Evolutionary conservation across 2,888 invertebrate species (phyloP).

Genomic region (Bellardia bayeri): DNA sequence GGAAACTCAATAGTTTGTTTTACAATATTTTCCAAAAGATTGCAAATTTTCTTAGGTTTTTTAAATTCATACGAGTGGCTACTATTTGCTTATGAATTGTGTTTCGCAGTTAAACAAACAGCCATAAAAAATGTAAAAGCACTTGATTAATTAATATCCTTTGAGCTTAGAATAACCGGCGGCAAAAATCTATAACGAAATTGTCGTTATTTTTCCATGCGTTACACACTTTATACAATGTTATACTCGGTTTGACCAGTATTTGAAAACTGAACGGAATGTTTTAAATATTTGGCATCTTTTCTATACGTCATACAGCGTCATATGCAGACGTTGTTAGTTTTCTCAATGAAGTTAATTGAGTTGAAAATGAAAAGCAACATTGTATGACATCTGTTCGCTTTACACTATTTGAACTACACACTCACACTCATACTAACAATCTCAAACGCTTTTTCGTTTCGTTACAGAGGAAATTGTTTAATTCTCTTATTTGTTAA

Average conservation of each 20-base stretch:
- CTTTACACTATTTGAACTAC: background rate
- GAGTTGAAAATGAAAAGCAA: conserved; percentile 31
- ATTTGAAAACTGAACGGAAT: conserved; percentile 53
- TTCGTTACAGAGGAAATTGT: conserved; percentile 34
- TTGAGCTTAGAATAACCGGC: conserved; percentile 47
- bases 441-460: background rate
- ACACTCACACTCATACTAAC: conserved; percentile 5
- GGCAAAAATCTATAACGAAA: conserved; percentile 66
- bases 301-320: conserved; percentile 5
- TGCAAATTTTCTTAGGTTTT: background rate
- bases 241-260: conserved; percentile 56
- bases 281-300: conserved; percentile 15
- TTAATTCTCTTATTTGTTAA: conserved; percentile 49
- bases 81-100: background rate
- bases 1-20: background rate
- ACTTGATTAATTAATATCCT: conserved; percentile 35
- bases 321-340: conserved; percentile 7
- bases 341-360: conserved; percentile 70
- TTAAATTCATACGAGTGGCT: background rate
- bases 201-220: conserved; percentile 12
- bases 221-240: conserved; percentile 15
- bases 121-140: conserved; percentile 12
- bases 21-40: background rate
- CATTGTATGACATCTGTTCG: conserved; percentile 32
- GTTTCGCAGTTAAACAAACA: conserved; percentile 2